Conservation (phyloP, 2,888 invertebrate genomes). For the Eilema sororculum region DNA sequence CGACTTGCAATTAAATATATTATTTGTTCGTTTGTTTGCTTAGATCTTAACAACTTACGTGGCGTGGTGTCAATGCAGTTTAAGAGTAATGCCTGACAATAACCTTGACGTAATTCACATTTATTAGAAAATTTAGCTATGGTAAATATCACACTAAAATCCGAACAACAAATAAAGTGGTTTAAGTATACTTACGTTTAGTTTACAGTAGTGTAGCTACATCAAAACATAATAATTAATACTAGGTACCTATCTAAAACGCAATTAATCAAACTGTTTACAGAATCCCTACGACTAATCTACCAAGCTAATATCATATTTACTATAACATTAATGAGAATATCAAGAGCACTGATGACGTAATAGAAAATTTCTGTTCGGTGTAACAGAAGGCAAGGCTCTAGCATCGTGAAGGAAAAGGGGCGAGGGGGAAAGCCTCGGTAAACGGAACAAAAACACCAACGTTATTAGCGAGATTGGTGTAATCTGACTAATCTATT, state of each 20-base stretch:
- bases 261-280: neutral
- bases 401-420: constrained; percentile 73
- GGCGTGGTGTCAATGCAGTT: no score
- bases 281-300: neutral
- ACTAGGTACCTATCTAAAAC: neutral
- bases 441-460: constrained; percentile 87
- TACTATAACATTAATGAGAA: constrained; percentile 1
- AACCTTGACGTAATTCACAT: no score
- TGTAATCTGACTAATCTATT: constrained; percentile 88
- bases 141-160: neutral
- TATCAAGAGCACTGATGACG: neutral
- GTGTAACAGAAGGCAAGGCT: constrained; percentile 68
- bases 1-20: neutral
- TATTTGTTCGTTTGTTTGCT: neutral
- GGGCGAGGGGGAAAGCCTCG: constrained; percentile 79
- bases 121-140: neutral
- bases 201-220: no score
- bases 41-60: neutral
- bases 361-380: constrained; percentile 45
- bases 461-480: constrained; percentile 87
- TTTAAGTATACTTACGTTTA: neutral
- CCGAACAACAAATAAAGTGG: neutral
- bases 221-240: neutral
- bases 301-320: neutral
- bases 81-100: no score